Evolutionary conservation across 2,888 invertebrate genomes (phyloP).

Genomic region (Oligia fasciuncula): DNA sequence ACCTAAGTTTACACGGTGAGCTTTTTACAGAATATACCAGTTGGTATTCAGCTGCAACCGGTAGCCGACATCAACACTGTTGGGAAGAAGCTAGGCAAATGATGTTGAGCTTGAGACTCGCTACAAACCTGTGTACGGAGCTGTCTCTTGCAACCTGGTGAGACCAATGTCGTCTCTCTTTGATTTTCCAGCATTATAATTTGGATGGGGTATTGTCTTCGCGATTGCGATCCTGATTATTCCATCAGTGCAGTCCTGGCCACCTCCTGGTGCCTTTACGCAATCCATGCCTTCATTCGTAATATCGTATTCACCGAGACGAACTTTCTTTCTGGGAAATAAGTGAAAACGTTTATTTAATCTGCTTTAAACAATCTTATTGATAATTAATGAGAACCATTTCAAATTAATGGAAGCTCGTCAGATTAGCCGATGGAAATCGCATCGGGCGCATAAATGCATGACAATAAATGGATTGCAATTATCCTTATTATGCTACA

Average conservation of each 20-base stretch:
- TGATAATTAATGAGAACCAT: too few species aligned
- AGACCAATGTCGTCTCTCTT: constrained; percentile 51
- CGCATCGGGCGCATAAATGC: neutral
- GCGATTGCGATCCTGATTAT: constrained; percentile 29
- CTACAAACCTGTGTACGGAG: constrained; percentile 42
- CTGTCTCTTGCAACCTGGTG: constrained; percentile 35
- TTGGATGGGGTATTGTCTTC: constrained; percentile 43
- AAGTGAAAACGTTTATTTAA: neutral
- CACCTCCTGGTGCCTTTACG: neutral
- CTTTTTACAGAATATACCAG: too few species aligned
- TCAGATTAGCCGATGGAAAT: neutral
- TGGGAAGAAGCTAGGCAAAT: neutral
- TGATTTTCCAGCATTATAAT: constrained; percentile 1
- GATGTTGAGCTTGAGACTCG: neutral
- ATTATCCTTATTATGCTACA: too few species aligned
- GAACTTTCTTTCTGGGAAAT: constrained; percentile 18
- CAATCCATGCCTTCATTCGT: constrained; percentile 45
- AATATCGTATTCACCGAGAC: constrained; percentile 53
- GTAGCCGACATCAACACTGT: too few species aligned
- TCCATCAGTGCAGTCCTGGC: constrained; percentile 46
- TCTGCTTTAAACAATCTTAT: neutral
- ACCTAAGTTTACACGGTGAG: too few species aligned
- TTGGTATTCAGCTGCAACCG: neutral
- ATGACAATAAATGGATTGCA: neutral
- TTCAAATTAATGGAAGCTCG: neutral